A percentile compares a stretch with the other conserved stretches of the same genome.
phyloP scores from a whole-genome alignment of 1,140 invertebrate genomes.

The Zeugodacus cucurbitae region DNA sequence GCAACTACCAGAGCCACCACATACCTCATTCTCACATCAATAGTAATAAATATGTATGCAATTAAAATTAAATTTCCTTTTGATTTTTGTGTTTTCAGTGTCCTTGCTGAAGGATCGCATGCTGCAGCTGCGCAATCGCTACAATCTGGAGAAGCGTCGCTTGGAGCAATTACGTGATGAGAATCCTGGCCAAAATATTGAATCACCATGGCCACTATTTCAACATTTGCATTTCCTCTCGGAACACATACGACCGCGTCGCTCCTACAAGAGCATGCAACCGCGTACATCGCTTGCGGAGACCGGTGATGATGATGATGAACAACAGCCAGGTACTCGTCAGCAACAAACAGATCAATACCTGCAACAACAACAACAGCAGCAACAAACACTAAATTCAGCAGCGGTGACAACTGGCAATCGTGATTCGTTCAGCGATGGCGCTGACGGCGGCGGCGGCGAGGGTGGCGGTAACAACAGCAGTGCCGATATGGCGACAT shows the following conservation, averaged over 20 bases:
- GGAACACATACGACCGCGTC: conserved; percentile 59
- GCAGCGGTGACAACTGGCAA: background rate
- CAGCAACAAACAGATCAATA: background rate
- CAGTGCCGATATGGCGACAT: background rate
- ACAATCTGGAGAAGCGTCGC: conserved; percentile 64
- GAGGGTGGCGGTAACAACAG: conserved; percentile 46
- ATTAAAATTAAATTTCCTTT: background rate
- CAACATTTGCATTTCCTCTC: conserved; percentile 60
- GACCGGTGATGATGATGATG: background rate
- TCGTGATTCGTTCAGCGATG: conserved; percentile 30
- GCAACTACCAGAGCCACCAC: background rate
- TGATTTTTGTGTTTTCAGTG: conserved; percentile 46
- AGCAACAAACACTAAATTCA: background rate
- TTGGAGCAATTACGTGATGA: conserved; percentile 51
- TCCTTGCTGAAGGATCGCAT: conserved; percentile 61
- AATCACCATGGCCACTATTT: conserved; percentile 62
- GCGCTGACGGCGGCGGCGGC: background rate
- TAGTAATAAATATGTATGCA: background rate
- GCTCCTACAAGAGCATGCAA: conserved; percentile 56
- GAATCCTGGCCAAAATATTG: conserved; percentile 42
- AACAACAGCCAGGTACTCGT: background rate
- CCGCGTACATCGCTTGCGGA: conserved; percentile 8
- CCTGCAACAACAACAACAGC: background rate
- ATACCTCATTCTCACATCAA: background rate
- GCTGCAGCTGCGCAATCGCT: conserved; percentile 62